Conservation (phyloP, 2,888 invertebrate genomes). For the Eilema sororculum region DNA sequence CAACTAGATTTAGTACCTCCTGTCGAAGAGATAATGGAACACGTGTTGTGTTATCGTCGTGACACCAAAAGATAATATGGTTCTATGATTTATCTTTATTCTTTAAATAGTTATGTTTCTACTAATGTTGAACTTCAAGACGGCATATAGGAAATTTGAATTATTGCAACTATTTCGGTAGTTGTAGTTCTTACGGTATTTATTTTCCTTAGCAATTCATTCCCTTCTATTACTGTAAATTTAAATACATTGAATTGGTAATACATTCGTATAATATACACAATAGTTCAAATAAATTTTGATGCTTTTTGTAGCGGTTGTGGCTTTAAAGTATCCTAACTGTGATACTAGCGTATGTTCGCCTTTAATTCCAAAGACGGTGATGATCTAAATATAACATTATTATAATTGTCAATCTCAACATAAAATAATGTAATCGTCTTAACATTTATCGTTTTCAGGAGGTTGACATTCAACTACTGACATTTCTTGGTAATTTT, state of each 20-base stretch:
- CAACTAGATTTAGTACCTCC: slow-evolving; percentile 4
- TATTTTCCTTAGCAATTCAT: not conserved
- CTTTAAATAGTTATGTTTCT: slow-evolving; percentile 10
- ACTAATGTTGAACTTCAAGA: not conserved
- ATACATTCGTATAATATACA: not conserved
- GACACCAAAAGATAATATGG: slow-evolving; percentile 30
- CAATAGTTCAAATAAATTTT: not conserved
- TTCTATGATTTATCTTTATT: slow-evolving; percentile 13
- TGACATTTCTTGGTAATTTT: not conserved
- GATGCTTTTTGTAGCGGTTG: not conserved
- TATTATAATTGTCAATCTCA: not conserved
- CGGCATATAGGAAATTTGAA: not conserved
- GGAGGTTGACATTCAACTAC: too few relatives aligned
- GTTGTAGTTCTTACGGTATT: not conserved
- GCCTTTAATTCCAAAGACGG: not conserved
- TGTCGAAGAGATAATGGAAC: slow-evolving; percentile 19
- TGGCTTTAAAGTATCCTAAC: too few relatives aligned
- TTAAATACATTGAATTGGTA: not conserved
- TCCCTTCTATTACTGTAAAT: too few relatives aligned
- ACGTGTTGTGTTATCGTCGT: slow-evolving; percentile 21
- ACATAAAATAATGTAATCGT: not conserved
- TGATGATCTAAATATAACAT: not conserved
- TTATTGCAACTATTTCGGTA: not conserved
- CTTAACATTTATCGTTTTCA: not conserved
- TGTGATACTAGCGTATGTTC: not conserved